These are phyloP conservation scores for Drosophila funebris DNA, from an alignment of 1,140 invertebrate species.

Conservation along the genomic window DNA sequence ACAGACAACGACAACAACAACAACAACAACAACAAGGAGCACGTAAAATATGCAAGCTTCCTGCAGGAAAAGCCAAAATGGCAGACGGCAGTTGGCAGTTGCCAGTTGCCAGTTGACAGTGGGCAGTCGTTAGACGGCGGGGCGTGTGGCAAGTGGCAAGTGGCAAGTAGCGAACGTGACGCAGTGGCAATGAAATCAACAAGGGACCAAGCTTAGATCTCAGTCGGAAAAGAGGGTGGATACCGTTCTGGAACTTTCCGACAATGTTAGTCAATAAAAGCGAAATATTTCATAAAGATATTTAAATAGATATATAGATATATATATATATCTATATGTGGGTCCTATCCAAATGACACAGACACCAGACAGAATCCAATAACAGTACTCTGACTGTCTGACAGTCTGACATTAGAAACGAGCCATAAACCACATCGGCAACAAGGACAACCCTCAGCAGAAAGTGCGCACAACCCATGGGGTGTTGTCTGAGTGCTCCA, in stretches of 20 bases:
- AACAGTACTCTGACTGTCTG: constrained; percentile 16
- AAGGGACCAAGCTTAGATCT: constrained; percentile 15
- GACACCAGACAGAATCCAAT: constrained; percentile 7
- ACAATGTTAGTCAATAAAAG: constrained; percentile 27
- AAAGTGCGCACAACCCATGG: constrained; percentile 29
- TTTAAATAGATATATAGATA: not conserved
- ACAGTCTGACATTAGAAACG: constrained; percentile 25
- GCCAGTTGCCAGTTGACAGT: constrained; percentile 31
- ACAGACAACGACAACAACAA: constrained; percentile 42
- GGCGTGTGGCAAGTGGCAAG: not conserved
- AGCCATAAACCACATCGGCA: constrained; percentile 48
- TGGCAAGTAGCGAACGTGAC: constrained; percentile 54
- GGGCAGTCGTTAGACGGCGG: constrained; percentile 30
- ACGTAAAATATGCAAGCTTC: constrained; percentile 81
- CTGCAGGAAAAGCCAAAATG: constrained; percentile 80
- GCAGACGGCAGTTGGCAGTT: constrained; percentile 39
- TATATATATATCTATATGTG: not conserved
- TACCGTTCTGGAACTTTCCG: constrained; percentile 51
- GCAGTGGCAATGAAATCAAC: constrained; percentile 52
- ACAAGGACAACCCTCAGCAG: constrained; percentile 49
- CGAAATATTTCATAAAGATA: not conserved
- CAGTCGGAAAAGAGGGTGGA: constrained; percentile 24
- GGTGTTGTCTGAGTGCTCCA: constrained; percentile 60
- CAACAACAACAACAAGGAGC: constrained; percentile 57
- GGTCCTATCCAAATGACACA: not conserved